Conservation (phyloP, 2,888 invertebrate species). For the Scelioninae gen. 1 region DNA sequence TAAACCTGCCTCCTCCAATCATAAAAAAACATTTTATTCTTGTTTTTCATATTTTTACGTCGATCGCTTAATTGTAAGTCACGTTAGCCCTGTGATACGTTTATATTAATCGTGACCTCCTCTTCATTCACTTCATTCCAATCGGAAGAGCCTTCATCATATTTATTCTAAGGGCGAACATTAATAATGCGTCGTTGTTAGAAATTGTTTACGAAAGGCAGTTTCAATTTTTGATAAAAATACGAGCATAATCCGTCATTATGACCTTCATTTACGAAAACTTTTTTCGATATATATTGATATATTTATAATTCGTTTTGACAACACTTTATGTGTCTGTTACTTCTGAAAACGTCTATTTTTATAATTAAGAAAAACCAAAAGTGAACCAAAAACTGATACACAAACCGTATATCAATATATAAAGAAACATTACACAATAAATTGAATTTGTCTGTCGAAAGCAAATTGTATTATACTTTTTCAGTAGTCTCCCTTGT, state of each 20-base stretch:
- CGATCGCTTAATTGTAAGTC: conserved; percentile 61
- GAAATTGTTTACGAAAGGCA: neutral
- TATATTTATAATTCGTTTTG: conserved; percentile 26
- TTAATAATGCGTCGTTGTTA: conserved; percentile 27
- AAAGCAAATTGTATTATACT: conserved; percentile 35
- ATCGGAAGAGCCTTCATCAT: conserved; percentile 26
- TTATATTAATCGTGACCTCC: conserved; percentile 57
- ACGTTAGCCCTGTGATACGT: conserved; percentile 66
- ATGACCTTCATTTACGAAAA: too few species aligned
- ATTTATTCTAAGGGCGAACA: conserved; percentile 43
- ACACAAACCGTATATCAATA: conserved; percentile 36
- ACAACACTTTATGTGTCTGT: conserved; percentile 15
- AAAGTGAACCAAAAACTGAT: conserved; percentile 5
- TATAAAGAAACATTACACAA: conserved; percentile 20
- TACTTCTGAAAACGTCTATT: conserved; percentile 23
- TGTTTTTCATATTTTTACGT: conserved; percentile 25
- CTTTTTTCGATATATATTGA: conserved; percentile 32
- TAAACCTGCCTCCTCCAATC: neutral
- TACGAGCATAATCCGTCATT: too few species aligned
- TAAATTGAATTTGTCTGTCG: conserved; percentile 2
- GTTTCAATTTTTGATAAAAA: too few species aligned
- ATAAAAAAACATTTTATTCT: neutral
- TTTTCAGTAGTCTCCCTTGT: conserved; percentile 27
- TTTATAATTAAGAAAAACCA: conserved; percentile 8
- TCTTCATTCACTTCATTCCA: conserved; percentile 42